These are phyloP conservation scores for Agrotis segetum DNA, from an alignment of 2,888 invertebrate genomes.

Conservation along the genomic window DNA sequence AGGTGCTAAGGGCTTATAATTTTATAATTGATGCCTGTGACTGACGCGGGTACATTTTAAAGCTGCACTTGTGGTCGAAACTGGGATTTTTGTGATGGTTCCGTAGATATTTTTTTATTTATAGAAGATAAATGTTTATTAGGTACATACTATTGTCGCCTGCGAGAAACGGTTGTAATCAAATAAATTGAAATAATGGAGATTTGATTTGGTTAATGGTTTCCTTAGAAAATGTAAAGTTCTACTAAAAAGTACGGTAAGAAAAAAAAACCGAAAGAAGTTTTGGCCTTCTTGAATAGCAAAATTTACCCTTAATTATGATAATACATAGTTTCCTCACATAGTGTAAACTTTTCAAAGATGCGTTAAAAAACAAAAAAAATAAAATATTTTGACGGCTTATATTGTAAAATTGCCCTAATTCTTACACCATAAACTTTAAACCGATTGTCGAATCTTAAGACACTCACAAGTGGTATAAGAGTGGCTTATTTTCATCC, in stretches of 20 bases:
- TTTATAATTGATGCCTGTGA: constrained; percentile 79
- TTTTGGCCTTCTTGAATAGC: too few species aligned
- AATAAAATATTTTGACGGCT: not conserved
- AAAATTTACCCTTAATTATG: too few species aligned
- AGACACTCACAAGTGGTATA: constrained; percentile 21
- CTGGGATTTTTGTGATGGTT: constrained; percentile 12
- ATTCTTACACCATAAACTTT: constrained; percentile 15
- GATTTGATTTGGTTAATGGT: not conserved
- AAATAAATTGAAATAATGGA: not conserved
- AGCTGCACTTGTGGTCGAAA: constrained; percentile 56
- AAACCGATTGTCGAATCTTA: constrained; percentile 24
- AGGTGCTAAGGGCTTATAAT: constrained; percentile 78
- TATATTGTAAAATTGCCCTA: not conserved
- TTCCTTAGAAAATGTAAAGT: not conserved
- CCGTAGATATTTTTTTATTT: constrained; percentile 12
- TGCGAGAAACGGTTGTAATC: not conserved
- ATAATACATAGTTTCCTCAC: too few species aligned
- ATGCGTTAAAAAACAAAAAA: not conserved
- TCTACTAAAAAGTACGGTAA: not conserved
- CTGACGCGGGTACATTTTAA: constrained; percentile 65
- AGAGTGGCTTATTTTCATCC: constrained; percentile 21
- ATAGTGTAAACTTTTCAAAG: too few species aligned
- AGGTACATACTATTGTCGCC: not conserved
- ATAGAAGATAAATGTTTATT: not conserved
- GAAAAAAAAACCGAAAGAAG: too few species aligned